phyloP scores from a whole-genome alignment of 53 echinoderm and acorn worm species.

The Patiria pectinifera region DNA sequence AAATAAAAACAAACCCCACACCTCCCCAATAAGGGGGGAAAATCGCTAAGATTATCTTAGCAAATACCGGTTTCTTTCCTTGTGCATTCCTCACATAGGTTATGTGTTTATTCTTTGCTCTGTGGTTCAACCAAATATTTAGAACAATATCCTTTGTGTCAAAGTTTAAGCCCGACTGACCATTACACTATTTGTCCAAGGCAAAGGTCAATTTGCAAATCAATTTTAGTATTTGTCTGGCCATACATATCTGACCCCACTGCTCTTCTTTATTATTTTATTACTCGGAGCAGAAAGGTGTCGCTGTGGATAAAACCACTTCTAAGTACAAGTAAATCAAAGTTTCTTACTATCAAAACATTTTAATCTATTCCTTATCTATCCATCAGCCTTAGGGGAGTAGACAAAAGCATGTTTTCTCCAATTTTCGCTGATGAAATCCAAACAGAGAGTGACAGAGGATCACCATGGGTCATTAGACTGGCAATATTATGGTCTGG shows the following conservation, averaged over 20 bases:
- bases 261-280: background rate
- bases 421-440: background rate
- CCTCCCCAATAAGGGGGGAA: too few species aligned
- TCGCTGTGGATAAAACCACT: background rate
- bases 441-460: background rate
- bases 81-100: too few species aligned
- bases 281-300: background rate
- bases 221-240: background rate
- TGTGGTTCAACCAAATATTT: too few species aligned
- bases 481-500: slow-evolving; percentile 17
- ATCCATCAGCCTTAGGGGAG: too few species aligned
- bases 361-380: too few species aligned
- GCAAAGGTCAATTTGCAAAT: background rate
- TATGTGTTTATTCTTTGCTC: too few species aligned
- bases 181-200: background rate
- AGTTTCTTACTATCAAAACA: too few species aligned
- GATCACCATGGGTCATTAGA: slow-evolving; percentile 2
- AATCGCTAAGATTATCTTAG: too few species aligned
- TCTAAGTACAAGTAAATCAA: too few species aligned
- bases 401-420: background rate
- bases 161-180: background rate
- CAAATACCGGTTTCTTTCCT: too few species aligned
- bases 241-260: background rate
- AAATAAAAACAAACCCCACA: too few species aligned
- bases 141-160: background rate